phyloP scores from a whole-genome alignment of 2,113 vertebrate genomes.

The Copsychus sechellarum region DNA sequence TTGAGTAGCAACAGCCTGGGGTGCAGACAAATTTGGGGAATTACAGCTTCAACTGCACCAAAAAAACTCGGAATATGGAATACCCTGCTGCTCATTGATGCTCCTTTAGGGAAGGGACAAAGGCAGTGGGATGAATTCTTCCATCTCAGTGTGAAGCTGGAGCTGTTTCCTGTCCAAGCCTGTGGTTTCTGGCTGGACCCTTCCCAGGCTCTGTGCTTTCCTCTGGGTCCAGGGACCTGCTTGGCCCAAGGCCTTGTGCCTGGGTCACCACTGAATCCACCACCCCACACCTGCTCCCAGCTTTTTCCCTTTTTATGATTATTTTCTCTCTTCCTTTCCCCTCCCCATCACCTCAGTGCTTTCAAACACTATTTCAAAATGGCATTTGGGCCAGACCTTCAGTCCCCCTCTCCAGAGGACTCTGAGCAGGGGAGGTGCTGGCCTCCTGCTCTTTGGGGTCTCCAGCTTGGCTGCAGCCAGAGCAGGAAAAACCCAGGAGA shows the following conservation, averaged over 20 bases:
- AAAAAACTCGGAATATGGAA: background rate
- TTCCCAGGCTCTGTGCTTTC: background rate
- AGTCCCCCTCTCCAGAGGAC: background rate
- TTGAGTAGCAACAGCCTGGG: background rate
- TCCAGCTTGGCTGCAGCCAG: background rate
- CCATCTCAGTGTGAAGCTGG: background rate
- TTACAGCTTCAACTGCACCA: background rate
- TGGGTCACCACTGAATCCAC: background rate
- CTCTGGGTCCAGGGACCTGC: background rate
- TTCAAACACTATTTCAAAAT: background rate
- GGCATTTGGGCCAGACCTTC: background rate
- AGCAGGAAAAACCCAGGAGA: background rate
- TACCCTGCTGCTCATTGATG: background rate
- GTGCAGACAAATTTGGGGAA: background rate
- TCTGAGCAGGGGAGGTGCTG: accelerated
- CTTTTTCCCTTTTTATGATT: background rate
- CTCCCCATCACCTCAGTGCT: accelerated
- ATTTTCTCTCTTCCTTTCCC: background rate
- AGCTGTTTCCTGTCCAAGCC: background rate
- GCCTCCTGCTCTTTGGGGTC: background rate
- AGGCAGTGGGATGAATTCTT: background rate
- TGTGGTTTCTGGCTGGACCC: background rate
- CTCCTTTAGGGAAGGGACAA: background rate
- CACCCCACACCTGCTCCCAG: background rate
- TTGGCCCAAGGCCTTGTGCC: background rate